Evolutionary conservation across 2,888 invertebrate species (phyloP).

Genomic region (Mythimna loreyi): DNA sequence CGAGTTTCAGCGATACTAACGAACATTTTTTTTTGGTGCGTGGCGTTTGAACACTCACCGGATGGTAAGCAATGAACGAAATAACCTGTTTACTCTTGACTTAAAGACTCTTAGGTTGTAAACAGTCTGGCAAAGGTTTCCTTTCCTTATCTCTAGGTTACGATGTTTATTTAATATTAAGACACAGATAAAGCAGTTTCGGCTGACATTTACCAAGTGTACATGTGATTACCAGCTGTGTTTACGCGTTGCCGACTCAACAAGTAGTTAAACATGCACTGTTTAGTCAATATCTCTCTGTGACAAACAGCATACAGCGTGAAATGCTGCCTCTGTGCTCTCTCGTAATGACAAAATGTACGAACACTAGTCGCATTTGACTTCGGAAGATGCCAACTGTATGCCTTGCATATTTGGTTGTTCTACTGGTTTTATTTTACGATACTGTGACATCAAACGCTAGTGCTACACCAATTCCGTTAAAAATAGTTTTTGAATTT

Average conservation of each 20-base stretch:
- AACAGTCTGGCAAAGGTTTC: no score
- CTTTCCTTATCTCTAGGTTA: no score
- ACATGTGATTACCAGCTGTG: not conserved
- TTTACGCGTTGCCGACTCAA: not conserved
- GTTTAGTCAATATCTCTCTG: constrained; percentile 5
- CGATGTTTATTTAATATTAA: no score
- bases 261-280: constrained; percentile 3
- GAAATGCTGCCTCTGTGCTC: not conserved
- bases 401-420: not conserved
- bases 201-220: not conserved
- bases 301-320: not conserved
- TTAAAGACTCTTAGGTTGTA: no score
- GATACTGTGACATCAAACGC: not conserved
- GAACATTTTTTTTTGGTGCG: no score
- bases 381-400: constrained; percentile 1
- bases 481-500: no score
- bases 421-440: not conserved
- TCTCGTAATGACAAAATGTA: not conserved
- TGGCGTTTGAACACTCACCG: no score
- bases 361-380: not conserved
- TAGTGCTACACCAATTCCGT: not conserved
- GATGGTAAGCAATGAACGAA: no score
- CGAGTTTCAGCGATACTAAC: no score
- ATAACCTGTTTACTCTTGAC: no score
- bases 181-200: not conserved